phyloP scores from a whole-genome alignment of 2,888 invertebrate species.

The Archips xylosteana region DNA sequence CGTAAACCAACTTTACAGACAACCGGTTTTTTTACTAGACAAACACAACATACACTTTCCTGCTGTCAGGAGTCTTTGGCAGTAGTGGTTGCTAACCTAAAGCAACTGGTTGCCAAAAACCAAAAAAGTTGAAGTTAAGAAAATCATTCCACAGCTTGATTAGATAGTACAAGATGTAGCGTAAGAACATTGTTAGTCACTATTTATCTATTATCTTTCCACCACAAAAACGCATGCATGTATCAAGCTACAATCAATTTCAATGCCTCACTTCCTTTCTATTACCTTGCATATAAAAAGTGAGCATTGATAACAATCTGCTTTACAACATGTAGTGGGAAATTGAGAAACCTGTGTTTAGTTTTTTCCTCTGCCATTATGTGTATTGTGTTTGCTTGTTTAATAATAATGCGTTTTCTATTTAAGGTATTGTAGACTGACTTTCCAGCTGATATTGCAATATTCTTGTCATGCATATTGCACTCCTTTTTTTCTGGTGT shows the following conservation, averaged over 20 bases:
- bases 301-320: constrained; percentile 35
- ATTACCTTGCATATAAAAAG: constrained; percentile 23
- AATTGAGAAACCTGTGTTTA: constrained; percentile 37
- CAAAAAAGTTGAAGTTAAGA: no score
- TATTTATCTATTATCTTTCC: not conserved
- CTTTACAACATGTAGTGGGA: constrained; percentile 30
- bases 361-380: constrained; percentile 35
- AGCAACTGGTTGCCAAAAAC: no score
- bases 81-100: no score
- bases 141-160: no score
- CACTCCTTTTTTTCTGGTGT: not conserved
- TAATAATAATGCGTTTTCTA: constrained; percentile 21
- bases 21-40: no score
- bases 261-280: constrained; percentile 19
- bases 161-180: no score
- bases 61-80: no score
- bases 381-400: constrained; percentile 22
- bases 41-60: no score
- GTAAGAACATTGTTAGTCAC: no score
- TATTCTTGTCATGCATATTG: not conserved
- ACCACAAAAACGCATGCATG: not conserved
- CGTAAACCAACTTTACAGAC: no score
- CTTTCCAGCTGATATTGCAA: not conserved
- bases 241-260: not conserved
- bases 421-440: not conserved